Evolutionary conservation across 2,888 invertebrate species (phyloP).

Genomic region (Eupithecia tripunctaria): DNA sequence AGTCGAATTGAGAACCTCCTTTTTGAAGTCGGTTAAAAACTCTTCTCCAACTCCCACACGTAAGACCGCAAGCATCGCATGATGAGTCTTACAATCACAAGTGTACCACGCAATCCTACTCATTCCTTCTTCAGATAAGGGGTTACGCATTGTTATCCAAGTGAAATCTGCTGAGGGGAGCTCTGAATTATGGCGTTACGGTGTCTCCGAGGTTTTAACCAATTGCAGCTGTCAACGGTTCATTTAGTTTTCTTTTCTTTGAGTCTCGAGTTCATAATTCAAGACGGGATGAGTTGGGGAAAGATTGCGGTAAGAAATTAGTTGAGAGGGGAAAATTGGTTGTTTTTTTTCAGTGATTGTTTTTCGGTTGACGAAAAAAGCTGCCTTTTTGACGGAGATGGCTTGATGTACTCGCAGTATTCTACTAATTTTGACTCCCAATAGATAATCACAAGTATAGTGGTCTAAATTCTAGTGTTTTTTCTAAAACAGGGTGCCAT

Average conservation of each 20-base stretch:
- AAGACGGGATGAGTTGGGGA: constrained; percentile 6
- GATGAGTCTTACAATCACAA: not conserved
- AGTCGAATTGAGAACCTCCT: no score
- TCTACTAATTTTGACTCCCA: not conserved
- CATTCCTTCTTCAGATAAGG: constrained; percentile 57
- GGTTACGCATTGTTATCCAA: constrained; percentile 63
- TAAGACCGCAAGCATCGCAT: not conserved
- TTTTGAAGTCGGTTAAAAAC: no score
- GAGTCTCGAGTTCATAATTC: constrained; percentile 56
- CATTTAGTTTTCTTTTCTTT: constrained; percentile 32
- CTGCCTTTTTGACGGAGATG: not conserved
- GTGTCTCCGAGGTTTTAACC: constrained; percentile 52
- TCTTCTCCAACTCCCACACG: not conserved
- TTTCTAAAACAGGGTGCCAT: no score
- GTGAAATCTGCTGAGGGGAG: constrained; percentile 73
- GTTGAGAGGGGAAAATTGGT: constrained; percentile 4
- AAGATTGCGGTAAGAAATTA: constrained; percentile 3
- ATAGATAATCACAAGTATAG: no score
- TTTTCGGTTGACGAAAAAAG: not conserved
- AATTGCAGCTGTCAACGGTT: constrained; percentile 65
- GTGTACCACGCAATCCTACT: constrained; percentile 31
- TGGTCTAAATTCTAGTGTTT: no score
- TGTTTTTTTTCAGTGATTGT: not conserved
- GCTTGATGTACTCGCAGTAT: not conserved
- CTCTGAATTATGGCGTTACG: constrained; percentile 74